These are phyloP conservation scores for Toxonevra muliebris DNA, from an alignment of 2,888 invertebrate genomes.

Conservation along the genomic window DNA sequence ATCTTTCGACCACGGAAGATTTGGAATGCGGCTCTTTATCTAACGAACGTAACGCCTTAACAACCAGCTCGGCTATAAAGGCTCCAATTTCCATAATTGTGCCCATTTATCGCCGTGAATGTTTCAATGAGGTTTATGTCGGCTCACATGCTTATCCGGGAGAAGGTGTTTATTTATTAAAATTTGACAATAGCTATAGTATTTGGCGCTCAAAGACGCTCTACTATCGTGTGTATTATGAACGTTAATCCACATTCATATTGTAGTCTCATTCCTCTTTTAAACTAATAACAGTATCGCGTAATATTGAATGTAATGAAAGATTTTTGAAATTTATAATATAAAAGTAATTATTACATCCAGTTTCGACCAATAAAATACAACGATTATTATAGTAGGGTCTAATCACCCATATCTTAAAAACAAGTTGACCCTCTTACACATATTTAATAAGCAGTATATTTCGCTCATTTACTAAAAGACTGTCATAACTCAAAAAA, in stretches of 20 bases:
- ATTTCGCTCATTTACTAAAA: no score
- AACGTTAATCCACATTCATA: slow-evolving; percentile 67
- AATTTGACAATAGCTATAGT: slow-evolving; percentile 99
- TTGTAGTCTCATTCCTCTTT: no score
- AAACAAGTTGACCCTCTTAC: no score
- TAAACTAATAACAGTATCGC: no score
- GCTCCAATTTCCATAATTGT: slow-evolving; percentile 80
- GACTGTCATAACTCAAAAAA: no score
- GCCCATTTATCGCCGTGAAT: slow-evolving; percentile 95
- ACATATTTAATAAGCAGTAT: no score
- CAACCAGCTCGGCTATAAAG: slow-evolving; percentile 44
- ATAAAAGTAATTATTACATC: no score
- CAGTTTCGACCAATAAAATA: no score
- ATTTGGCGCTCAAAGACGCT: slow-evolving; percentile 99
- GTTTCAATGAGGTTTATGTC: slow-evolving; percentile 97
- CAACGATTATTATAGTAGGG: no score
- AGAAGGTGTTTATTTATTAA: slow-evolving; percentile 95
- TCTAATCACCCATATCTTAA: no score
- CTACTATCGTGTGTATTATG: slow-evolving; percentile 98
- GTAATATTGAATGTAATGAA: no score
- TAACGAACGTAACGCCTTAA: slow-evolving; percentile 50
- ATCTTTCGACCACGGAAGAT: slow-evolving; percentile 67
- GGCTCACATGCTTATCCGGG: slow-evolving; percentile 97
- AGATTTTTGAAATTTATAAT: no score
- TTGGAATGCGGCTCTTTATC: slow-evolving; percentile 69